phyloP scores from a whole-genome alignment of 2,113 vertebrate genomes.

The Axis porcinus region DNA sequence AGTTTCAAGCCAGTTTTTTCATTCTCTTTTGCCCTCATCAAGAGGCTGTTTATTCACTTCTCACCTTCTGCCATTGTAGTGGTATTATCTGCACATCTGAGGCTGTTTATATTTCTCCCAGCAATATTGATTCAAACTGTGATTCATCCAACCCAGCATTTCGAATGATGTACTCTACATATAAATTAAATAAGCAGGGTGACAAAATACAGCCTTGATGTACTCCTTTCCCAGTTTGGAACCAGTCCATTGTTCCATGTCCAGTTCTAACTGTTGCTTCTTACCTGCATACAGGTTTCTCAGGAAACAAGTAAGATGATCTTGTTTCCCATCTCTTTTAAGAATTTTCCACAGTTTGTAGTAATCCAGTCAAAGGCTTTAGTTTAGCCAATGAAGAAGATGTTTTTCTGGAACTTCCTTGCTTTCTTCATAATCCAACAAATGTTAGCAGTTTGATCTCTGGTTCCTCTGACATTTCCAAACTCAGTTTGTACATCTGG shows the following conservation, averaged over 20 bases:
- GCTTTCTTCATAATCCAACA: neutral
- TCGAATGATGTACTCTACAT: neutral
- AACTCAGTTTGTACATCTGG: neutral
- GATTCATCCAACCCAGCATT: neutral
- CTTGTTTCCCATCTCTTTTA: neutral
- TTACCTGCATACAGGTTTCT: neutral
- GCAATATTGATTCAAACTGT: neutral
- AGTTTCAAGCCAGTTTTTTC: neutral
- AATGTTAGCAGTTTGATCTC: neutral
- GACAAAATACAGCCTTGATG: neutral
- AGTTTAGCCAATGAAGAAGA: neutral
- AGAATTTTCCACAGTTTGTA: neutral
- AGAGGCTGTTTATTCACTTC: neutral
- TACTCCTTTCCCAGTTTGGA: neutral
- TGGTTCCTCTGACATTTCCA: neutral
- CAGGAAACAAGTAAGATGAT: neutral
- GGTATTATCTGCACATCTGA: neutral
- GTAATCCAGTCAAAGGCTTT: neutral
- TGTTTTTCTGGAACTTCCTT: neutral
- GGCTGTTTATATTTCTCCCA: neutral
- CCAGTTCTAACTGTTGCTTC: neutral
- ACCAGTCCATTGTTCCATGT: neutral
- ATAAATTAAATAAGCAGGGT: neutral
- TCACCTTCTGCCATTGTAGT: neutral
- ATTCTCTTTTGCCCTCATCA: neutral